Evolutionary conservation across 1,140 invertebrate species (phyloP).

Genomic region (Diabrotica undecimpunctata): DNA sequence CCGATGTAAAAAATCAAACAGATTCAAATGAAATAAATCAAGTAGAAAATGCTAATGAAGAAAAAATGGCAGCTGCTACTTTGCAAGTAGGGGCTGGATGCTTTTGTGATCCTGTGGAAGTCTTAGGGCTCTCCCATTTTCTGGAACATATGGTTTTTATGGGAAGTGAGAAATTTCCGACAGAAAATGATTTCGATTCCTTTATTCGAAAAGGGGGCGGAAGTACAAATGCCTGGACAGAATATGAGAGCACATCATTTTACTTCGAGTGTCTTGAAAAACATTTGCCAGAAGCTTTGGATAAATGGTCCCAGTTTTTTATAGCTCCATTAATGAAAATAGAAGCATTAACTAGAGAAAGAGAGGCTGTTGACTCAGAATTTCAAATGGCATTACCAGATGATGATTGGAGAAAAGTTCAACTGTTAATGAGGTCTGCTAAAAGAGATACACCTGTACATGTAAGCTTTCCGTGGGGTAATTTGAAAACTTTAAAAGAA

Average conservation of each 20-base stretch:
- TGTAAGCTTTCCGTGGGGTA: slow-evolving; percentile 80
- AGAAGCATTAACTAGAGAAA: slow-evolving; percentile 71
- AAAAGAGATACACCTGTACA: slow-evolving; percentile 66
- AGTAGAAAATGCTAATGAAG: slow-evolving; percentile 38
- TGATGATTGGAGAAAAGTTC: slow-evolving; percentile 67
- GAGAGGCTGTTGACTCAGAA: slow-evolving; percentile 61
- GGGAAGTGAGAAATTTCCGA: slow-evolving; percentile 82
- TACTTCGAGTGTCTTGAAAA: slow-evolving; percentile 84
- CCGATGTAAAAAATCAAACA: slow-evolving; percentile 48
- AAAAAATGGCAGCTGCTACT: slow-evolving; percentile 57
- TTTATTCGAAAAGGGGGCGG: slow-evolving; percentile 77
- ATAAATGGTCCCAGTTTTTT: slow-evolving; percentile 90
- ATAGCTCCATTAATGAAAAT: slow-evolving; percentile 80
- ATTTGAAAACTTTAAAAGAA: slow-evolving; percentile 70
- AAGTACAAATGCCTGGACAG: slow-evolving; percentile 78
- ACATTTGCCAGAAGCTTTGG: slow-evolving; percentile 67
- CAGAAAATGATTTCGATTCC: slow-evolving; percentile 82
- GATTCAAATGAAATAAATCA: slow-evolving; percentile 36
- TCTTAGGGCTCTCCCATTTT: slow-evolving; percentile 78
- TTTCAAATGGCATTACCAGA: slow-evolving; percentile 69
- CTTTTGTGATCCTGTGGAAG: too few relatives aligned
- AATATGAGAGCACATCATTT: slow-evolving; percentile 80
- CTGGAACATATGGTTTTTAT: slow-evolving; percentile 96
- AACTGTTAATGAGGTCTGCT: slow-evolving; percentile 67
- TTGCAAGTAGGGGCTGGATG: slow-evolving; percentile 68